phyloP scores from a whole-genome alignment of 53 echinoderm and acorn worm species.

The Echinarachnius parma region DNA sequence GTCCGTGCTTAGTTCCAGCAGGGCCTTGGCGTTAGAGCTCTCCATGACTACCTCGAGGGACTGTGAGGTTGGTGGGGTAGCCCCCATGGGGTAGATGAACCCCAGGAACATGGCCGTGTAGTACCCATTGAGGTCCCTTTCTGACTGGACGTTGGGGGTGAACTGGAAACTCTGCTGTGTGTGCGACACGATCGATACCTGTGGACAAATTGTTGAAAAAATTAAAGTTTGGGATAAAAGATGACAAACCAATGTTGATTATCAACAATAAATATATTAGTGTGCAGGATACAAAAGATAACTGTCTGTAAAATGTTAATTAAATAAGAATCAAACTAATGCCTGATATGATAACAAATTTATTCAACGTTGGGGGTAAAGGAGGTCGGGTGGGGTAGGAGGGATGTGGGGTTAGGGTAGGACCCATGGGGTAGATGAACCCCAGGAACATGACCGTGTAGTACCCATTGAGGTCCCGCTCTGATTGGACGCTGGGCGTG shows the following conservation, averaged over 20 bases:
- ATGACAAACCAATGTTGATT: too few species aligned
- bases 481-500: conserved; percentile 1
- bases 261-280: too few species aligned
- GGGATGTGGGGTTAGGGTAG: neutral
- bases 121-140: conserved; percentile 17
- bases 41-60: conserved; percentile 45
- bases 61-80: conserved; percentile 10
- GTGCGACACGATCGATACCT: conserved; percentile 53
- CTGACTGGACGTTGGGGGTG: neutral
- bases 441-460: conserved; percentile 64
- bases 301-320: too few species aligned
- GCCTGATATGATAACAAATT: too few species aligned
- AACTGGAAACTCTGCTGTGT: conserved; percentile 33
- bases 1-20: conserved; percentile 57
- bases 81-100: conserved; percentile 53
- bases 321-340: too few species aligned
- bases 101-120: conserved; percentile 64
- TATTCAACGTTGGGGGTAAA: neutral
- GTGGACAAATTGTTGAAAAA: too few species aligned
- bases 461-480: conserved; percentile 16
- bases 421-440: neutral
- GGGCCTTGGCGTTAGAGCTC: conserved; percentile 36
- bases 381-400: neutral
- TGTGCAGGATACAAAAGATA: too few species aligned
- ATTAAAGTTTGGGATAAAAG: too few species aligned